These are phyloP conservation scores for Phyllotreta striolata DNA, from an alignment of 2,888 invertebrate species.

Conservation along the genomic window DNA sequence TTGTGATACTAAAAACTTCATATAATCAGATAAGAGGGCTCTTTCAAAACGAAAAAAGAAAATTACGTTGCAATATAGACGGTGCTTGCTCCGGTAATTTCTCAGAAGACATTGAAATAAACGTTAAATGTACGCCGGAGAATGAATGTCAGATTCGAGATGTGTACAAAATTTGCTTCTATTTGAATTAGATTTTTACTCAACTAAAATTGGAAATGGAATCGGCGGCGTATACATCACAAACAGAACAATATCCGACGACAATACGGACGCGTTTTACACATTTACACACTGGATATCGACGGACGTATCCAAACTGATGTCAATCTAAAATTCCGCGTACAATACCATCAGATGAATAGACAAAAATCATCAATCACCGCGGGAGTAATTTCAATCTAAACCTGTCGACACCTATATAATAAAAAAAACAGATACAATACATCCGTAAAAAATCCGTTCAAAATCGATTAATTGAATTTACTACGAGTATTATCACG, in stretches of 20 bases:
- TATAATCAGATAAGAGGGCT: constrained; percentile 13
- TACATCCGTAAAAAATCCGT: constrained; percentile 8
- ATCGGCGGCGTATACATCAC: too few relatives aligned
- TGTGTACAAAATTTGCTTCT: too few relatives aligned
- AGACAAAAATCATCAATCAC: constrained; percentile 29
- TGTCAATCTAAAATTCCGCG: constrained; percentile 12
- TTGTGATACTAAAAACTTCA: constrained; percentile 8
- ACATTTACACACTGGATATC: constrained; percentile 1
- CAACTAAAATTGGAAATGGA: too few relatives aligned
- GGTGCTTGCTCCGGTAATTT: constrained; percentile 10
- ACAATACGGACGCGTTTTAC: too few relatives aligned
- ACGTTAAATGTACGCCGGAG: too few relatives aligned
- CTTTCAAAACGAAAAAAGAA: constrained; percentile 13
- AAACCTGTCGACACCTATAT: constrained; percentile 17
- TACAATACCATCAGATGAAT: constrained; percentile 19
- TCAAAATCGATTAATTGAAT: constrained; percentile 14
- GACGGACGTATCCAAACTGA: constrained; percentile 2
- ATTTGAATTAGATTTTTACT: too few relatives aligned
- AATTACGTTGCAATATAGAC: constrained; percentile 12
- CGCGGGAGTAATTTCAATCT: constrained; percentile 24
- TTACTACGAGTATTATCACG: not conserved
- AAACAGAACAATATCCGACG: too few relatives aligned
- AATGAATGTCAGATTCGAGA: too few relatives aligned
- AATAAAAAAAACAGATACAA: constrained; percentile 18
- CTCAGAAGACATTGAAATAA: constrained; percentile 11